Conservation (phyloP, 2,888 invertebrate genomes). For the Tholera decimalis region DNA sequence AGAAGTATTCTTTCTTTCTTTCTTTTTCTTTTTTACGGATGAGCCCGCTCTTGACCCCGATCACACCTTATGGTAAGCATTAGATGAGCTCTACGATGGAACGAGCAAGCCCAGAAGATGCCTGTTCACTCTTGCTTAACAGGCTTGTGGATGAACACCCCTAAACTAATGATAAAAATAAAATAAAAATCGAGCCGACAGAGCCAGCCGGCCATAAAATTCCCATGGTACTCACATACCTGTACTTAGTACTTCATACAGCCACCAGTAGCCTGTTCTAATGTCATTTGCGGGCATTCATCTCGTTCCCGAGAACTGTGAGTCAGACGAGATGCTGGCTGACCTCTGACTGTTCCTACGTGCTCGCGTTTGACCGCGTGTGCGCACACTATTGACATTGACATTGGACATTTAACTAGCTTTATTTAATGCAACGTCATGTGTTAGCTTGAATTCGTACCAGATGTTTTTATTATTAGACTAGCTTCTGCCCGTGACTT, state of each 20-base stretch:
- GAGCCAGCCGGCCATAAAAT: neutral
- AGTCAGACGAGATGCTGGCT: slow-evolving; percentile 46
- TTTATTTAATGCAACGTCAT: slow-evolving; percentile 9
- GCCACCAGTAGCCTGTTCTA: neutral
- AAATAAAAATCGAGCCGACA: too few relatives aligned
- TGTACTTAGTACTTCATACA: neutral
- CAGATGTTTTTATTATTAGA: neutral
- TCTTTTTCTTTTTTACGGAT: too few relatives aligned
- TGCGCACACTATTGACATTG: slow-evolving; percentile 30
- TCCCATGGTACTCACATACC: neutral
- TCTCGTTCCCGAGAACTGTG: slow-evolving; percentile 58
- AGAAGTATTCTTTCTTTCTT: too few relatives aligned
- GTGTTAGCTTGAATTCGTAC: neutral
- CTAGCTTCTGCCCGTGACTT: too few relatives aligned
- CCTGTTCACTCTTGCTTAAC: too few relatives aligned
- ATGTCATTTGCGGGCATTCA: slow-evolving; percentile 55
- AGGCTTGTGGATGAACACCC: too few relatives aligned
- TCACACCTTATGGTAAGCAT: too few relatives aligned
- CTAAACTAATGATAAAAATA: too few relatives aligned
- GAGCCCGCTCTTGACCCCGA: too few relatives aligned
- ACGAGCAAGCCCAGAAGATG: too few relatives aligned
- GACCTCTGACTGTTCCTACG: slow-evolving; percentile 49
- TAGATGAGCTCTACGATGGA: too few relatives aligned
- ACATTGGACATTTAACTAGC: slow-evolving; percentile 9
- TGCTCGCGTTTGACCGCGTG: slow-evolving; percentile 14